Percentiles rank a stretch among this genome's conserved stretches.
Evolutionary conservation across 1,140 invertebrate species (phyloP).

Genomic region (Sesamia nonagrioides): DNA sequence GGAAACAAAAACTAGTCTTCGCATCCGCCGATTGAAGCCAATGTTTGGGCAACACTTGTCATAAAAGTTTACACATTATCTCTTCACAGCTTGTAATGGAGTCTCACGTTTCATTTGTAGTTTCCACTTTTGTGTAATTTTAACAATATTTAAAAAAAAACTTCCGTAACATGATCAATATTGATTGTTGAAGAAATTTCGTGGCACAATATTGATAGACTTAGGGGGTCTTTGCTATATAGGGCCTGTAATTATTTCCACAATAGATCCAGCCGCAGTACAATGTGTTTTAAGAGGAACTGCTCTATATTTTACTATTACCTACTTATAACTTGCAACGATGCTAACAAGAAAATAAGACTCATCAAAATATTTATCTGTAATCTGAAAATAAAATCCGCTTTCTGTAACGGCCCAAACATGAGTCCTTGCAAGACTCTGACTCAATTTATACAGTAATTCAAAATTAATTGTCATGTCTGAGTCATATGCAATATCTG

Average conservation of each 20-base stretch:
- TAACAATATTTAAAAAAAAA: background rate
- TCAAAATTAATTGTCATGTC: background rate
- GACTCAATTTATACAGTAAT: background rate
- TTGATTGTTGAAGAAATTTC: constrained; percentile 2
- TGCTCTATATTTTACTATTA: too few species aligned
- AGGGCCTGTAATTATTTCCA: background rate
- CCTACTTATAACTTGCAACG: too few species aligned
- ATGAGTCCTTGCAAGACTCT: background rate
- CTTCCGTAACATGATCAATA: background rate
- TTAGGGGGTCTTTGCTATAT: background rate
- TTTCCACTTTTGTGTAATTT: constrained; percentile 12
- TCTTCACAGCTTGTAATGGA: background rate
- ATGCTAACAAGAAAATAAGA: too few species aligned
- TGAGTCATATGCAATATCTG: too few species aligned
- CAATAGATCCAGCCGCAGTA: too few species aligned
- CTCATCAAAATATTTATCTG: background rate
- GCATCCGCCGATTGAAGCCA: constrained; percentile 47
- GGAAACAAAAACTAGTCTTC: constrained; percentile 44
- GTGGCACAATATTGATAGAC: background rate
- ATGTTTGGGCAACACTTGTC: constrained; percentile 22
- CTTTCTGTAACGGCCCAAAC: background rate
- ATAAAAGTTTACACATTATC: background rate
- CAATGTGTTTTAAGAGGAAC: background rate
- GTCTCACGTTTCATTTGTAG: background rate
- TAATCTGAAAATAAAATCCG: background rate